Base-by-base conservation (phyloP, 2,888 invertebrate species). In the Agrotis segetum region DNA sequence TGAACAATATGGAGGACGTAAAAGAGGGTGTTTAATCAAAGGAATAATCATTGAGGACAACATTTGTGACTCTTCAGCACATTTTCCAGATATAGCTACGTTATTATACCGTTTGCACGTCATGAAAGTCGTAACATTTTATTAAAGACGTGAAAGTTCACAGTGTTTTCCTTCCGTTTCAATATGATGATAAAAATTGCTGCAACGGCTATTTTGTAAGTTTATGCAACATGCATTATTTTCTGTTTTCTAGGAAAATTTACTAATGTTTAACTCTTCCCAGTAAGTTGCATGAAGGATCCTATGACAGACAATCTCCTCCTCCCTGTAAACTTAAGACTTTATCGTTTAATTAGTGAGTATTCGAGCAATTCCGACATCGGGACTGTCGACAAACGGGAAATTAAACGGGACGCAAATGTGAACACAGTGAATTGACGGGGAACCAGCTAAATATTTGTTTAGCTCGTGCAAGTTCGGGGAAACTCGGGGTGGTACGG, bases 351-450 rank as follows among this genome's bases (percentile, higher is more conserved):
- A 70, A 71, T 71, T 71, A 55, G 61, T 34, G 52, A 59, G 50
- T 72, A 79, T 66, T 63, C 68, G 6, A 73, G 49, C 50, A 58
- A 79, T 82, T 71, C 56, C 44, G 65, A 14, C 56, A 64, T 66
- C 61, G 65, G 67, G 44, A 47, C 60, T 67, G 67, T 58, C 59
- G 55, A 47, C 68, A 70, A 66, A 71, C 70, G 71, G 71, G 60
- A 72, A 83, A 81, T 76, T 83, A 83, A 79, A 79, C 79, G 70
- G 64, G 34, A 69, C 68, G 63, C 70, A 60, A 78, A 72, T 75
- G 70, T 65, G 77, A 71, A 71, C 71, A 67, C 64, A 40, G 58
- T 24, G 34, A 68, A 70, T 68, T 78, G 66, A 65, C 58, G 47
- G 34, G 58, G 52, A 62, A 66, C 67, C 59, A 50, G 44, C 50